Evolutionary conservation across 2,888 invertebrate species (phyloP), one percentile per base, ranked within the genome.

Genomic region (Pheosia tremula): DNA sequence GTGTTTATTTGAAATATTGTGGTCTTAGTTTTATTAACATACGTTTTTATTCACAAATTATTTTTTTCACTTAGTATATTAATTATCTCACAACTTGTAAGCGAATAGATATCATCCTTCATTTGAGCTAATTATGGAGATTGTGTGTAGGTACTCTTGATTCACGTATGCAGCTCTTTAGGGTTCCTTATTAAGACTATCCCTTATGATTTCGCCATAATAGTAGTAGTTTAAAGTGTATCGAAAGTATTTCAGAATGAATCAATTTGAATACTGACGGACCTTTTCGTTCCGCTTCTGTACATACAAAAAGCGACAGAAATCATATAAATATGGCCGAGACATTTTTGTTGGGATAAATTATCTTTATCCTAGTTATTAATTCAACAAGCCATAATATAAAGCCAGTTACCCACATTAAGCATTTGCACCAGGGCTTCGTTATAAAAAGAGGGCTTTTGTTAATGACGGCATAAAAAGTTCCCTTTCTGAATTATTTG

Each of bases 391-490:
- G 74, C 73, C 75, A 79, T 84, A 78, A 80, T 79, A 77, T 78
- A 79, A 82, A 82, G 78, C 78, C 80, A 84, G 86, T 87, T 83
- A 83, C 74, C 78, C 74, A 82, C 78, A 82, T 81, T 86, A 82
- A 85, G 83, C 82, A 77, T 81, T 85, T 83, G 75, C 77, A 80
- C 79, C 80, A 77, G 71, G 72, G 75, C 66, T 63, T 62, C 66
- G 77, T 75, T 77, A 81, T 83, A 83, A 86, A 73, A 80, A 83
- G 78, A 80, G 80, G 79, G 72, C 74, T 77, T 73, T 74, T 80
- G 80, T 87, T 88, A 87, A 87, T 86, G 84, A 85, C 84, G 78
- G 79, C 78, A 85, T 84, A 85, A 87, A 87, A 85, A 84, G 78
- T 83, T 80, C 78, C 75, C 81, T 82, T 82, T 80, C 81, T 82